Evolutionary conservation across 2,113 vertebrate genomes (phyloP).

Genomic region (Myrmecophaga tridactyla): DNA sequence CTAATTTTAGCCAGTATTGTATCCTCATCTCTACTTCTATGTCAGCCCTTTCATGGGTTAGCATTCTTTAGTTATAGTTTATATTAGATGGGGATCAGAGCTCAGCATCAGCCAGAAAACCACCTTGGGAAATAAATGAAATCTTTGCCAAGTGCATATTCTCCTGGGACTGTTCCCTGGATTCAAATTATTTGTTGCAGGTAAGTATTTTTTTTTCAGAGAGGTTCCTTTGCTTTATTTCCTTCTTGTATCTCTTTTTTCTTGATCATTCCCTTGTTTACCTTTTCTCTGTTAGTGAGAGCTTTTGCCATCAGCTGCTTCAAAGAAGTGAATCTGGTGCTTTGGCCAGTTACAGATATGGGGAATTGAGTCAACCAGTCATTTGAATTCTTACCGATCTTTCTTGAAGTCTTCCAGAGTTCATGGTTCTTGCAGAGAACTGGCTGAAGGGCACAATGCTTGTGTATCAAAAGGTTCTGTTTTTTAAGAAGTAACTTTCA

Average conservation of each 20-base stretch:
- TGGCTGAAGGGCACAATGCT: neutral
- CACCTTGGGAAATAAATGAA: slow-evolving; percentile 68
- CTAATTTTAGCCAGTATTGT: slow-evolving; percentile 60
- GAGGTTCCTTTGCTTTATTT: slow-evolving; percentile 28
- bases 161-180: neutral
- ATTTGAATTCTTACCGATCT: slow-evolving; percentile 72
- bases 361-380: slow-evolving; percentile 34
- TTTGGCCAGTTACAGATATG: slow-evolving; percentile 59
- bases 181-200: neutral
- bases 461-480: neutral
- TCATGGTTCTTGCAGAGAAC: neutral
- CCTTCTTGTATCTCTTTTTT: neutral
- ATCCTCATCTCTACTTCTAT: slow-evolving; percentile 52
- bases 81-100: slow-evolving; percentile 63
- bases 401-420: slow-evolving; percentile 32
- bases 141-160: slow-evolving; percentile 46
- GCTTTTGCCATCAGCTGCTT: slow-evolving; percentile 66
- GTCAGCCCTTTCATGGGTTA: slow-evolving; percentile 75
- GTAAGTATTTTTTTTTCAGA: slow-evolving; percentile 66
- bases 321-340: slow-evolving; percentile 45
- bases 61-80: slow-evolving; percentile 75
- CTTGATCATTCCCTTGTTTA: neutral
- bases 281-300: slow-evolving; percentile 52
- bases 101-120: slow-evolving; percentile 69
- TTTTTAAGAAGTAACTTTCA: neutral